Conservation (phyloP, 2,888 invertebrate genomes). For the Epistrophe grossulariae region DNA sequence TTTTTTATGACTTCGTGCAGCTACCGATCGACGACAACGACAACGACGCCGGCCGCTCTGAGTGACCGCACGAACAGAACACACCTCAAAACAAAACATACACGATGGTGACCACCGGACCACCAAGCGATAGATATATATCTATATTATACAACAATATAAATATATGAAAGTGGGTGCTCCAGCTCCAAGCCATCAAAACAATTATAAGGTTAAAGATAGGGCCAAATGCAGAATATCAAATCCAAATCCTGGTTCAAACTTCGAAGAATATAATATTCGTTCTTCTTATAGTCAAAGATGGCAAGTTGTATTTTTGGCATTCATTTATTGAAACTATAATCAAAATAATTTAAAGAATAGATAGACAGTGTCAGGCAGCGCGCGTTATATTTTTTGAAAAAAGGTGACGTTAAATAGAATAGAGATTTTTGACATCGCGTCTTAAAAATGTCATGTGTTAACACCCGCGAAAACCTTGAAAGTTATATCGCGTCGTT, state of each 20-base stretch:
- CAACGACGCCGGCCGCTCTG: background rate
- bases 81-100: constrained; percentile 48
- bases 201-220: constrained; percentile 55
- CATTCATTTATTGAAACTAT: background rate
- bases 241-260: constrained; percentile 52
- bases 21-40: background rate
- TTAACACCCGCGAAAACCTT: too few relatives aligned
- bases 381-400: too few relatives aligned
- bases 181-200: constrained; percentile 49
- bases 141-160: background rate
- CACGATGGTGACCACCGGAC: constrained; percentile 31
- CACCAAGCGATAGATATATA: constrained; percentile 12
- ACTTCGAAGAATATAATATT: constrained; percentile 2
- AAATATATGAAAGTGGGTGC: constrained; percentile 23
- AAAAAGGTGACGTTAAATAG: too few relatives aligned
- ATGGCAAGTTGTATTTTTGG: background rate
- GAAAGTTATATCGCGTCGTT: too few relatives aligned
- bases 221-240: constrained; percentile 35
- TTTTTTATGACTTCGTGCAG: background rate
- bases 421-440: too few relatives aligned
- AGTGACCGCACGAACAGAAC: constrained; percentile 38
- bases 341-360: background rate
- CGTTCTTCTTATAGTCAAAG: background rate
- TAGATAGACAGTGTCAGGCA: background rate
- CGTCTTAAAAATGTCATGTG: too few relatives aligned